phyloP scores from a whole-genome alignment of 1,140 invertebrate species.

The Matsumurasca onukii region DNA sequence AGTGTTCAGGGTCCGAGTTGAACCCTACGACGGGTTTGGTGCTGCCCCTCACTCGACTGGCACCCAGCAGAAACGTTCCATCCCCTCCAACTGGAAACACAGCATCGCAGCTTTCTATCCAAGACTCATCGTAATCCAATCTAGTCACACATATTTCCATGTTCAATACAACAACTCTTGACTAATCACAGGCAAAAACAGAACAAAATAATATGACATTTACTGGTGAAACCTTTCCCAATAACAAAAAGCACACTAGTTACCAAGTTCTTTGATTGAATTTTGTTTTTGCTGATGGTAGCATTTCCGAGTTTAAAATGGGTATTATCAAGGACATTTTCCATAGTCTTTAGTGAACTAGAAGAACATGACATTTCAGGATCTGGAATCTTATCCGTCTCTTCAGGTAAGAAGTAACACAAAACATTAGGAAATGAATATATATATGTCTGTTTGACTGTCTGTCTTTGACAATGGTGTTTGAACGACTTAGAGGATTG shows the following conservation, averaged over 20 bases:
- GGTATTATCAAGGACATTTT: too few relatives aligned
- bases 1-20: conserved; percentile 93
- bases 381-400: too few relatives aligned
- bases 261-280: neutral
- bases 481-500: too few relatives aligned
- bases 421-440: neutral
- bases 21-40: conserved; percentile 93
- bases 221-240: neutral
- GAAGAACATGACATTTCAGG: too few relatives aligned
- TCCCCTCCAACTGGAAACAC: conserved; percentile 96
- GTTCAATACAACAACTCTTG: neutral
- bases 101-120: conserved; percentile 90
- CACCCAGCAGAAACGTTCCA: conserved; percentile 95
- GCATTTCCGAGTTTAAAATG: neutral
- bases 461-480: too few relatives aligned
- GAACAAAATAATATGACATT: neutral
- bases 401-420: too few relatives aligned
- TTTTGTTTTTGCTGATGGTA: neutral
- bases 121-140: conserved; percentile 32
- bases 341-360: too few relatives aligned
- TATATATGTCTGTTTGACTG: too few relatives aligned
- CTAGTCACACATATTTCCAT: conserved; percentile 8
- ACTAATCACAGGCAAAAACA: neutral
- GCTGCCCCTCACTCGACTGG: conserved; percentile 73
- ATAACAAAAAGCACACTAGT: neutral